Evolutionary conservation across 2,113 vertebrate species (phyloP).

Genomic region (Clarias macrocephalus): DNA sequence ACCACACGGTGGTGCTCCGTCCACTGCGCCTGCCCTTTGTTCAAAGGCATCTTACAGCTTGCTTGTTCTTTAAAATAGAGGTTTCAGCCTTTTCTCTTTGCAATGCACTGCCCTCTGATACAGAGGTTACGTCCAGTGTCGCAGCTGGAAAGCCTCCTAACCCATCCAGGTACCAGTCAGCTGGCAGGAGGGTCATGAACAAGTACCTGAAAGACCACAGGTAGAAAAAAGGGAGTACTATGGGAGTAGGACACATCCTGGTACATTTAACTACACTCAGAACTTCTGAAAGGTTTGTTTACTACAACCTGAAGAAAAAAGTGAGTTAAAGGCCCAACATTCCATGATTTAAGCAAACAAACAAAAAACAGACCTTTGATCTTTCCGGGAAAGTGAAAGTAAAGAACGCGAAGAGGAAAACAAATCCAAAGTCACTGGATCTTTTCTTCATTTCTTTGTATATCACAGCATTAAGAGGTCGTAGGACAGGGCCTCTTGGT

Average conservation of each 20-base stretch:
- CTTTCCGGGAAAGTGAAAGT: not conserved
- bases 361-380: not conserved
- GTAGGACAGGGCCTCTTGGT: not conserved
- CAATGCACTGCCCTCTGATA: constrained; percentile 56
- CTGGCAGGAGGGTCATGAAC: constrained; percentile 27
- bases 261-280: not conserved
- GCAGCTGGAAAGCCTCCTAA: constrained; percentile 30
- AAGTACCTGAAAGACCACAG: not conserved
- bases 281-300: constrained; percentile 33
- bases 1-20: constrained; percentile 52
- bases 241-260: not conserved
- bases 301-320: constrained; percentile 21
- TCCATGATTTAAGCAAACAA: not conserved
- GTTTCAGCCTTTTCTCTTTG: not conserved
- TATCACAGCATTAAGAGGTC: constrained; percentile 3
- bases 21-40: constrained; percentile 3
- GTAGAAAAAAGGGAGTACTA: not conserved
- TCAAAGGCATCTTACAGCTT: constrained; percentile 18
- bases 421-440: not conserved
- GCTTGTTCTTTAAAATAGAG: constrained; percentile 8
- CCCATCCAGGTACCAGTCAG: constrained; percentile 24
- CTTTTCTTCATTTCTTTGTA: constrained; percentile 19
- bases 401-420: not conserved
- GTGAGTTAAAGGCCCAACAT: constrained; percentile 31
- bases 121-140: constrained; percentile 55